Conservation (phyloP, 2,113 vertebrate genomes). For the Euleptes europaea region DNA sequence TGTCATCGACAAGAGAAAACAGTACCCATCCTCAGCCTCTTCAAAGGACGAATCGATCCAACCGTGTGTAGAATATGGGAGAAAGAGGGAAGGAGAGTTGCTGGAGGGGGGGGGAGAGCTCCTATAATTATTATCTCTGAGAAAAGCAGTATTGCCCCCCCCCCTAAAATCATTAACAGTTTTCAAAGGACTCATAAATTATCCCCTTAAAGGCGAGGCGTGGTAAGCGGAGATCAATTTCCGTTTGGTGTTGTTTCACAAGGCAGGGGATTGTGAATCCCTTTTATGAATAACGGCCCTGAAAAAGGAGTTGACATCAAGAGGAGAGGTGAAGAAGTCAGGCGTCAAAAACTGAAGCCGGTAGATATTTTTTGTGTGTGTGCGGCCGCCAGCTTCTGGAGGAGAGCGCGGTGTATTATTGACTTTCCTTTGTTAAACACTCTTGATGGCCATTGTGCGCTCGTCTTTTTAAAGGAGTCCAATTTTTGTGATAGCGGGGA, state of each 20-base stretch:
- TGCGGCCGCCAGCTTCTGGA: neutral
- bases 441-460: neutral
- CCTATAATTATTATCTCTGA: neutral
- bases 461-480: neutral
- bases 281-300: neutral
- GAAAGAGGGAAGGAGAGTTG: neutral
- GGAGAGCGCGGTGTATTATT: neutral
- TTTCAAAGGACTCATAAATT: constrained; percentile 17
- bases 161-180: neutral
- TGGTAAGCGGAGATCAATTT: constrained; percentile 13
- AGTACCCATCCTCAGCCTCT: neutral
- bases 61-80: neutral
- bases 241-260: neutral
- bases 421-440: neutral
- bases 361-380: neutral
- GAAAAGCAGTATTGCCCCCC: neutral
- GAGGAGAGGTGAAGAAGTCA: neutral
- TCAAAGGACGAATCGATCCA: constrained; percentile 9
- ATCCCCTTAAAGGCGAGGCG: neutral
- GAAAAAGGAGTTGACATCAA: neutral
- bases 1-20: neutral
- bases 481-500: neutral
- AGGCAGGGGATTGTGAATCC: neutral
- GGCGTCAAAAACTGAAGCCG: neutral
- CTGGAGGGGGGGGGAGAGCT: neutral